Percentiles rank a stretch among this genome's conserved stretches.
Conservation (phyloP, 2,888 invertebrate species). For the Morinoia aosen region DNA sequence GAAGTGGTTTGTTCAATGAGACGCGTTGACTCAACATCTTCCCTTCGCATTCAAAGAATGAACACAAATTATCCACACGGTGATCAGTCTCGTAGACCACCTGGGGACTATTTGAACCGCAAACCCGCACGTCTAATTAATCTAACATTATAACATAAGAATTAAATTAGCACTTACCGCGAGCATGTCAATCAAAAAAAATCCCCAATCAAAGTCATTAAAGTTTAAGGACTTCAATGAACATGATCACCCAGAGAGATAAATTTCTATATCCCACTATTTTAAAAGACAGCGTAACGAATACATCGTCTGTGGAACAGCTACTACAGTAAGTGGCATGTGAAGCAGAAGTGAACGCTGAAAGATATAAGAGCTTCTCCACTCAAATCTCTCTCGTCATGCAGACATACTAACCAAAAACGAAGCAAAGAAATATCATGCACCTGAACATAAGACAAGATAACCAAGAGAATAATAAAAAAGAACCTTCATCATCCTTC, state of each 20-base stretch:
- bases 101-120: background rate
- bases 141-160: background rate
- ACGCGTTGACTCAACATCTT: background rate
- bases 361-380: too few relatives aligned
- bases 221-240: background rate
- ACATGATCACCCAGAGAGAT: background rate
- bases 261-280: background rate
- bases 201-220: background rate
- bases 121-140: background rate
- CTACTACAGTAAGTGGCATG: too few relatives aligned
- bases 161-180: background rate
- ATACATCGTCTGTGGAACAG: too few relatives aligned
- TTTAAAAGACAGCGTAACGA: background rate
- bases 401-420: background rate
- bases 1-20: background rate
- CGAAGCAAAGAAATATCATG: background rate
- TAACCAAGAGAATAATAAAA: background rate
- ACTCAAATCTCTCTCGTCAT: background rate
- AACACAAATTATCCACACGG: background rate
- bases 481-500: conserved; percentile 26
- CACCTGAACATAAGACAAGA: background rate
- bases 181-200: background rate
- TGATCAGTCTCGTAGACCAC: conserved; percentile 4
- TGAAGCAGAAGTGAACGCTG: too few relatives aligned
- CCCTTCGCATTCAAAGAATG: background rate